Evolutionary conservation across 2,888 invertebrate genomes (phyloP).

Genomic region (Hartigia nigra): DNA sequence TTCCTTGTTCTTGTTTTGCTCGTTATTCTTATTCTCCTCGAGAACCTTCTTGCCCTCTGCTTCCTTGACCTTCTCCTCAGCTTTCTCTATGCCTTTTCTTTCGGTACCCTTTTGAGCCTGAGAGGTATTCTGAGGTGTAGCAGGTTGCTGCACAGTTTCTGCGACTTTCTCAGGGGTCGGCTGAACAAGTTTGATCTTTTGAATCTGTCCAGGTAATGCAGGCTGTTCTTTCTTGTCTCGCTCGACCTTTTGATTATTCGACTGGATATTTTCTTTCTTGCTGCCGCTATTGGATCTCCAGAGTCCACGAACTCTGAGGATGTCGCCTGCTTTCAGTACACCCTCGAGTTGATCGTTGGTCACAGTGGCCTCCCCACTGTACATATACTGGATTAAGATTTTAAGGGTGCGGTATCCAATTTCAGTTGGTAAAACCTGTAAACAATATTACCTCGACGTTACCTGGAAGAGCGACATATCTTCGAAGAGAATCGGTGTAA

Average conservation of each 20-base stretch:
- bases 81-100: conserved; percentile 29
- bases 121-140: conserved; percentile 54
- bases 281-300: conserved; percentile 70
- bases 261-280: conserved; percentile 61
- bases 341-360: conserved; percentile 86
- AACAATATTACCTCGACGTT: not conserved
- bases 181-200: conserved; percentile 61
- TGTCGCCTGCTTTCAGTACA: conserved; percentile 84
- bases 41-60: conserved; percentile 42
- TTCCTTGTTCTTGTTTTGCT: conserved; percentile 58
- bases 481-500: not conserved
- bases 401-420: conserved; percentile 83
- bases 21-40: conserved; percentile 54
- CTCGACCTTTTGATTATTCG: conserved; percentile 70
- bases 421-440: conserved; percentile 79
- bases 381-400: conserved; percentile 88
- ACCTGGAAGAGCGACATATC: not conserved
- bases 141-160: conserved; percentile 49
- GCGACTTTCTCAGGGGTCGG: conserved; percentile 43
- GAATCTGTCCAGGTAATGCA: conserved; percentile 55
- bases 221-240: conserved; percentile 59
- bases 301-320: conserved; percentile 82
- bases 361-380: conserved; percentile 85
- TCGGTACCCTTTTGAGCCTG: conserved; percentile 19
- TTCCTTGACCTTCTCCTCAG: conserved; percentile 28